These are phyloP conservation scores for Gnatocerus cornutus DNA, from an alignment of 2,888 invertebrate genomes.

Conservation along the genomic window DNA sequence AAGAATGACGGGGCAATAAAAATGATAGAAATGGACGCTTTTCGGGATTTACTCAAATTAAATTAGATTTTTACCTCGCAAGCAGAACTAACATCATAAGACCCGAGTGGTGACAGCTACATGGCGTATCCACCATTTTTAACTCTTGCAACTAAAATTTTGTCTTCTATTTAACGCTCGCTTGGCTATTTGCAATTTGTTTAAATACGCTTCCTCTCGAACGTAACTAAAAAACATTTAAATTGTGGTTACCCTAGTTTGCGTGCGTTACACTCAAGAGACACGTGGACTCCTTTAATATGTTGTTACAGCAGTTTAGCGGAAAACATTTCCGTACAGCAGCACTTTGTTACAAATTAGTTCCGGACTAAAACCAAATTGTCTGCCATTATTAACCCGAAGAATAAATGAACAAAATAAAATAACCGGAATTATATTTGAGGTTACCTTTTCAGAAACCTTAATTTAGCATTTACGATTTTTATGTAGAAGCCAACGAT, in stretches of 20 bases:
- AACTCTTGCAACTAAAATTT: too few species aligned
- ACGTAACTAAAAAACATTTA: not conserved
- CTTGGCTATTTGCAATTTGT: too few species aligned
- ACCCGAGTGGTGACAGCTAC: too few species aligned
- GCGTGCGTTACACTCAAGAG: constrained; percentile 10
- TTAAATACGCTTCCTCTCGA: too few species aligned
- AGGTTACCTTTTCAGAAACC: not conserved
- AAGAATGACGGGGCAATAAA: constrained; percentile 4
- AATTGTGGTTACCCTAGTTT: not conserved
- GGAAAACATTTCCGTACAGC: constrained; percentile 18
- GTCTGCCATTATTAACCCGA: constrained; percentile 24
- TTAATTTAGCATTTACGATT: not conserved
- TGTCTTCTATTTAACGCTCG: too few species aligned
- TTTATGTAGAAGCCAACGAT: not conserved
- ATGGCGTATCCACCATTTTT: too few species aligned
- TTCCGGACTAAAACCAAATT: constrained; percentile 25
- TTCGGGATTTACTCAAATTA: too few species aligned
- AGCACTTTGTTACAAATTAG: constrained; percentile 29
- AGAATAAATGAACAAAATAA: constrained; percentile 24
- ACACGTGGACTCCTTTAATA: constrained; percentile 22
- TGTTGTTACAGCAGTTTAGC: constrained; percentile 22
- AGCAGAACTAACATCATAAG: too few species aligned
- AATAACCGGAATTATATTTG: constrained; percentile 13
- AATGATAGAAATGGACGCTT: too few species aligned
- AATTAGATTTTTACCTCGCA: too few species aligned